phyloP scores from a whole-genome alignment of 2,113 vertebrate species.

The Morone saxatilis region DNA sequence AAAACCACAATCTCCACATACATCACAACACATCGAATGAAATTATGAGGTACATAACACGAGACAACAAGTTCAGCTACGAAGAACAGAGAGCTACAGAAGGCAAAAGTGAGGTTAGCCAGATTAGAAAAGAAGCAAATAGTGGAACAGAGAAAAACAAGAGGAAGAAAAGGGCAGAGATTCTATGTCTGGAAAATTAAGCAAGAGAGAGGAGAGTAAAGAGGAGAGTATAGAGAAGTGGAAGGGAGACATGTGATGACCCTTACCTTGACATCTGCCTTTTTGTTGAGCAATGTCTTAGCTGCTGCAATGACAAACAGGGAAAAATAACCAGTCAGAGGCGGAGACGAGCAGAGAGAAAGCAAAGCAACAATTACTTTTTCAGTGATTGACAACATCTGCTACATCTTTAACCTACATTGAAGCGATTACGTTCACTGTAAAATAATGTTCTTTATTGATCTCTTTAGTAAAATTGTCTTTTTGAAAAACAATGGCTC shows the following conservation, averaged over 20 bases:
- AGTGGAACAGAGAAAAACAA: background rate
- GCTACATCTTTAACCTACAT: conserved; percentile 1
- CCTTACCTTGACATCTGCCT: conserved; percentile 83
- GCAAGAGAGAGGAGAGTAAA: background rate
- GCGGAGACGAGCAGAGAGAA: background rate
- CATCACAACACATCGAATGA: background rate
- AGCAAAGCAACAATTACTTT: background rate
- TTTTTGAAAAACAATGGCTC: background rate
- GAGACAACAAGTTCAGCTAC: background rate
- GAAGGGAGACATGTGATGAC: background rate
- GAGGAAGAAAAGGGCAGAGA: background rate
- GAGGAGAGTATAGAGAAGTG: background rate
- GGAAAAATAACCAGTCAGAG: conserved; percentile 29
- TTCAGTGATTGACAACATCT: background rate
- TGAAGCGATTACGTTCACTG: background rate
- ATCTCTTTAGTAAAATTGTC: background rate
- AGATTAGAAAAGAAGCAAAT: conserved; percentile 5
- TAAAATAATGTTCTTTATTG: background rate
- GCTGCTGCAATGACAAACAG: conserved; percentile 76
- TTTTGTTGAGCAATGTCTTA: conserved; percentile 83
- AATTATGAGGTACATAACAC: background rate
- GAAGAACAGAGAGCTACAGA: background rate
- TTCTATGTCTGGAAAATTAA: background rate
- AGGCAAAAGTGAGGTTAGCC: background rate
- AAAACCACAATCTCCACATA: conserved; percentile 2